Evolutionary conservation across 2,888 invertebrate genomes (phyloP).

Genomic region (Ecliptopera silaceata): DNA sequence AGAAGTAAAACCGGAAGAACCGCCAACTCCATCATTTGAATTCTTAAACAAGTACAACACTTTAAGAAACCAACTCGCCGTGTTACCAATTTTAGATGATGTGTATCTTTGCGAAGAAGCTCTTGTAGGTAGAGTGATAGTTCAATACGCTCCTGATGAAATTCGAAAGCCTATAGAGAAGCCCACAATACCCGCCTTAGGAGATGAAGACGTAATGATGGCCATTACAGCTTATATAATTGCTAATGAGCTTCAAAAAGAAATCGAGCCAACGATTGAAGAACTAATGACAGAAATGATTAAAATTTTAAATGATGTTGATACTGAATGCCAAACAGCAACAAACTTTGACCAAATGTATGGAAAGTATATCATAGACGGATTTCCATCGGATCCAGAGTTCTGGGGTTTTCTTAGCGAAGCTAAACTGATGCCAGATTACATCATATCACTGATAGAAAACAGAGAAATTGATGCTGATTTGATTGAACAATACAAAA

Average conservation of each 20-base stretch:
- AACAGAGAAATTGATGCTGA: slow-evolving; percentile 67
- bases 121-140: slow-evolving; percentile 44
- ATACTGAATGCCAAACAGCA: slow-evolving; percentile 52
- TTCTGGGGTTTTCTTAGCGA: slow-evolving; percentile 72
- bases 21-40: slow-evolving; percentile 5
- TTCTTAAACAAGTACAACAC: slow-evolving; percentile 39
- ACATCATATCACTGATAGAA: slow-evolving; percentile 81
- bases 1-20: slow-evolving; percentile 25
- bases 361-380: slow-evolving; percentile 85
- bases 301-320: slow-evolving; percentile 59
- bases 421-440: slow-evolving; percentile 76
- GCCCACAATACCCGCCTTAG: slow-evolving; percentile 67
- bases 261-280: slow-evolving; percentile 64
- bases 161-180: slow-evolving; percentile 47
- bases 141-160: slow-evolving; percentile 64
- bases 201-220: slow-evolving; percentile 71
- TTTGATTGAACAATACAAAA: slow-evolving; percentile 59
- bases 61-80: slow-evolving; percentile 42
- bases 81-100: slow-evolving; percentile 60
- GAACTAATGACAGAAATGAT: slow-evolving; percentile 70
- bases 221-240: slow-evolving; percentile 63
- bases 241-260: slow-evolving; percentile 67
- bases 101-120: slow-evolving; percentile 49
- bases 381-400: slow-evolving; percentile 76
- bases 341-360: slow-evolving; percentile 52